phyloP scores from a whole-genome alignment of 1,140 invertebrate genomes.

The Lethrus apterus region DNA sequence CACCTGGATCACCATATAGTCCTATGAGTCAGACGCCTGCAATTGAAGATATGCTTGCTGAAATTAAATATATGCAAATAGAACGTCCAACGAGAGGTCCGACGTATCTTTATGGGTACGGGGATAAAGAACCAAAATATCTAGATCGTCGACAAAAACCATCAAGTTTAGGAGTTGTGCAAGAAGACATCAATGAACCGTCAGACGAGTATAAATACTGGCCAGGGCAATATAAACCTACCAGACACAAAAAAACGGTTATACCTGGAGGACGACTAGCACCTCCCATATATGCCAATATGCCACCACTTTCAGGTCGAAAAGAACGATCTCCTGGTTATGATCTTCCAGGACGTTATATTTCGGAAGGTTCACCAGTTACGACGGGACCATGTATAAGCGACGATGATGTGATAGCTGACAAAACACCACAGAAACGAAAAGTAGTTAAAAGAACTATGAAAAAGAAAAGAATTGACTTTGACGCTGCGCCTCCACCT shows the following conservation, averaged over 20 bases:
- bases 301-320: constrained; percentile 1
- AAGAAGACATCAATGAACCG: not conserved
- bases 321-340: not conserved
- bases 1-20: not conserved
- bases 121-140: not conserved
- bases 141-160: not conserved
- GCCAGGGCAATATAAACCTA: not conserved
- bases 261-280: not conserved
- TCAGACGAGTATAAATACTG: constrained; percentile 5
- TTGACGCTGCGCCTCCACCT: not conserved
- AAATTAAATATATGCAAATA: not conserved
- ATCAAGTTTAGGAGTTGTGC: not conserved
- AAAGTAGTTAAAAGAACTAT: not conserved
- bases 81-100: constrained; percentile 5
- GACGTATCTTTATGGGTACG: constrained; percentile 2
- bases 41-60: constrained; percentile 7
- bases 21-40: constrained; percentile 1
- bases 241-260: not conserved
- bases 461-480: not conserved
- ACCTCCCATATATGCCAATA: not conserved
- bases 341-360: not conserved
- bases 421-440: not conserved
- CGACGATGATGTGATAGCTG: too few relatives aligned
- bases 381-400: not conserved
- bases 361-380: not conserved